A percentile compares a stretch with the other conserved stretches of the same genome.
These are phyloP conservation scores for Oreortyx pictus DNA, from an alignment of 2,797 vertebrate species.

Conservation along the genomic window DNA sequence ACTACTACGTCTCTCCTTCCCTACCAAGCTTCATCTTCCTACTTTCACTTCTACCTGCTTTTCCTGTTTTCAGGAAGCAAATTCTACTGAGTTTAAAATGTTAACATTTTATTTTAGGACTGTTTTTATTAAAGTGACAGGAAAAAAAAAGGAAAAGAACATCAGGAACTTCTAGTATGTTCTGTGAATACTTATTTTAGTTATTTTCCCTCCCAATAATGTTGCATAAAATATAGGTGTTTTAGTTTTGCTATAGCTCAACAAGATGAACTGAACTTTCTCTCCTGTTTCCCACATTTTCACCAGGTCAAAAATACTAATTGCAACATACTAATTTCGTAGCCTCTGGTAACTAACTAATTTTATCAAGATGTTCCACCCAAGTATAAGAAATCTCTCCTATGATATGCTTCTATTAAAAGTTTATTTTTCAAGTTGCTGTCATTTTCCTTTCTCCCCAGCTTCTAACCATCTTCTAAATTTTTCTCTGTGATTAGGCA, in stretches of 20 bases:
- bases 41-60: neutral
- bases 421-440: neutral
- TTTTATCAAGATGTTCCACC: neutral
- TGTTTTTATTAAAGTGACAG: neutral
- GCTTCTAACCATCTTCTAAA: neutral
- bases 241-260: neutral
- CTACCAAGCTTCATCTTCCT: neutral
- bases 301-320: neutral
- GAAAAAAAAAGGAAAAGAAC: neutral
- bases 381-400: neutral
- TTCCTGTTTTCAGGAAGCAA: neutral
- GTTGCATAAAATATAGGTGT: neutral
- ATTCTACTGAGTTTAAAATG: neutral
- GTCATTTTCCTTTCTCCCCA: neutral
- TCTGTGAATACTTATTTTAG: neutral
- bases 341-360: neutral
- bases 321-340: neutral
- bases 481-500: neutral
- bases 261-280: rapidly evolving
- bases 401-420: neutral
- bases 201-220: rapidly evolving
- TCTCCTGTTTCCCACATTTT: neutral
- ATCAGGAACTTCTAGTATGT: neutral
- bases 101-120: neutral
- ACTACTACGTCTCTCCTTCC: neutral